phyloP scores from a whole-genome alignment of 2,888 invertebrate species.

The Lucinisca nassula region DNA sequence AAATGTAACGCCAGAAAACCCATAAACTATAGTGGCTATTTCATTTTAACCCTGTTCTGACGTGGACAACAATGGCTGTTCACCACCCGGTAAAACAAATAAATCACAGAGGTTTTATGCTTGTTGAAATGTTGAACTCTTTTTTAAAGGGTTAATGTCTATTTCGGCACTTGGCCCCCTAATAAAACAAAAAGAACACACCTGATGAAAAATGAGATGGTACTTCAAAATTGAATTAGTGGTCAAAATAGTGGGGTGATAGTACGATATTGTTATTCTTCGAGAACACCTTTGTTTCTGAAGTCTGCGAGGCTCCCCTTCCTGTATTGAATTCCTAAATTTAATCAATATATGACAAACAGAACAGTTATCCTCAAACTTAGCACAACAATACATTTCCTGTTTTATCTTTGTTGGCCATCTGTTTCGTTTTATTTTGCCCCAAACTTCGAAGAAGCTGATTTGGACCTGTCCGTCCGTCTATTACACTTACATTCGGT shows the following conservation, averaged over 20 bases:
- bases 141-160: slow-evolving; percentile 1
- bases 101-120: not conserved
- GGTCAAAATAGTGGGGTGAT: not conserved
- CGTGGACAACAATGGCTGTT: not conserved
- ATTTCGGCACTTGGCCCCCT: slow-evolving; percentile 2
- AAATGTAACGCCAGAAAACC: not conserved
- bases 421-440: no score
- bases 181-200: slow-evolving; percentile 5
- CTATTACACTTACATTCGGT: no score
- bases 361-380: no score
- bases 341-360: no score
- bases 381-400: no score
- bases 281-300: no score
- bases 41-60: not conserved
- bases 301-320: no score
- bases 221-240: not conserved
- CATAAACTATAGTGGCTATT: not conserved
- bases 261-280: not conserved
- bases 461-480: no score
- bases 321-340: no score
- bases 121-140: not conserved
- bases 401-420: no score
- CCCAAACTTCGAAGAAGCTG: no score
- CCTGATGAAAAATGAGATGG: not conserved
- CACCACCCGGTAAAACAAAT: slow-evolving; percentile 5